A percentile compares a stretch with the other conserved stretches of the same genome.
These are phyloP conservation scores for Maniola jurtina DNA, from an alignment of 1,140 invertebrate genomes.

Conservation along the genomic window DNA sequence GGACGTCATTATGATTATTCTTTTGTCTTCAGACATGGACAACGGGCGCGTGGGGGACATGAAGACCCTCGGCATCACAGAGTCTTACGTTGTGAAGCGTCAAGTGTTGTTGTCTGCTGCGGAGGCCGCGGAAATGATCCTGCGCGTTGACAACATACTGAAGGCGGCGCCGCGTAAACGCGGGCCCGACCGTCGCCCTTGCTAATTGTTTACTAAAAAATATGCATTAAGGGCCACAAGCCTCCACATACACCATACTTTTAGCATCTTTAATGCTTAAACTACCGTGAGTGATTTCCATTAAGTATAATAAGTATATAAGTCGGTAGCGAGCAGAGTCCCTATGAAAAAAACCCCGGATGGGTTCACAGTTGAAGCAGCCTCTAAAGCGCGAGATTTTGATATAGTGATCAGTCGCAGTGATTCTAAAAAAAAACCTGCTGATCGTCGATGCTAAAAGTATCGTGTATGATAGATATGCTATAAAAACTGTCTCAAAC, in stretches of 20 bases:
- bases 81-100: constrained; percentile 97
- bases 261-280: too few relatives aligned
- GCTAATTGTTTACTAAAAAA: constrained; percentile 78
- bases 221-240: not conserved
- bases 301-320: too few relatives aligned
- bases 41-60: constrained; percentile 92
- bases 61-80: constrained; percentile 93
- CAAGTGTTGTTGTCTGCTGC: constrained; percentile 96
- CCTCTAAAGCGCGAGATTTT: too few relatives aligned
- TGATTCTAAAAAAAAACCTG: too few relatives aligned
- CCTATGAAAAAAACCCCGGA: too few relatives aligned
- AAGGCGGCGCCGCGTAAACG: constrained; percentile 96
- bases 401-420: too few relatives aligned
- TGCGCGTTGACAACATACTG: constrained; percentile 98
- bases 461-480: too few relatives aligned
- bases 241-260: too few relatives aligned
- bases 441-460: too few relatives aligned
- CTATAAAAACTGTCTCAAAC: constrained; percentile 2
- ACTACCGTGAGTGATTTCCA: too few relatives aligned
- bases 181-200: constrained; percentile 91
- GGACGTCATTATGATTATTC: not conserved
- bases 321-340: too few relatives aligned
- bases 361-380: too few relatives aligned
- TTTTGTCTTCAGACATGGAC: constrained; percentile 89
- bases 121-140: constrained; percentile 99